Evolutionary conservation across 2,113 vertebrate species (phyloP), one percentile per base, ranked within the genome.

Genomic region (Geothlypis trichas): DNA sequence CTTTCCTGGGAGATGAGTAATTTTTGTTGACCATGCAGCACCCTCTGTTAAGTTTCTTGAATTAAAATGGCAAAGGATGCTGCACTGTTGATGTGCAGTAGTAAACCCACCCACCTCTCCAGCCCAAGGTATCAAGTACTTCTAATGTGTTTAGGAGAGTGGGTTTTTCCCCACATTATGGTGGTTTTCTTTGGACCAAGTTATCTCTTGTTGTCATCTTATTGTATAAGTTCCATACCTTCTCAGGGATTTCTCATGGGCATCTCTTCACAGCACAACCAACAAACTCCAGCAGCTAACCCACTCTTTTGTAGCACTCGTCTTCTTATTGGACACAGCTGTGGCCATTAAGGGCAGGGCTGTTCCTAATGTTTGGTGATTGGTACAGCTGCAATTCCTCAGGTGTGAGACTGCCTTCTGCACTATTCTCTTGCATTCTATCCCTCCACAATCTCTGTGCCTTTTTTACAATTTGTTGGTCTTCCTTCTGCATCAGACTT

Each of bases 51-150:
- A 21, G 10, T 62, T 84, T 77, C 65, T 81, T 61, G 23, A 84
- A 61, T 27, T 57, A 39, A 77, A 80, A 84, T 6, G 18, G 24
- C 12, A 65, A 89, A 73, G 47, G 18, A 71, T 63, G 33, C 21
- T 69, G 13, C 41, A 58, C 8, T 42, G 6, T 14, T 6, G 0
- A 24, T 5, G 2, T 10, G 23, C 12, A 13, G 10, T 26, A 6
- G 24, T 24, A 77, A 74, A 10, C 15, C 24, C 39, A 39, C 5
- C 44, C 67, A 41, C 11, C 41, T 58, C 46, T 80, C 27, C 49
- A 13, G 16, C 24, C 16, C 19, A 41, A 66, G 5, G 13, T 58
- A 81, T 28, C 22, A 77, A 63, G 24, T n/a, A 54, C 37, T 80
- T 84, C 30, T 51, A 1, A 3, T 67, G 2, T n/a, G 17, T 57